Percentiles rank a stretch among this genome's conserved stretches.
Conservation (phyloP, 1,140 invertebrate genomes). For the Temnothorax longispinosus region DNA sequence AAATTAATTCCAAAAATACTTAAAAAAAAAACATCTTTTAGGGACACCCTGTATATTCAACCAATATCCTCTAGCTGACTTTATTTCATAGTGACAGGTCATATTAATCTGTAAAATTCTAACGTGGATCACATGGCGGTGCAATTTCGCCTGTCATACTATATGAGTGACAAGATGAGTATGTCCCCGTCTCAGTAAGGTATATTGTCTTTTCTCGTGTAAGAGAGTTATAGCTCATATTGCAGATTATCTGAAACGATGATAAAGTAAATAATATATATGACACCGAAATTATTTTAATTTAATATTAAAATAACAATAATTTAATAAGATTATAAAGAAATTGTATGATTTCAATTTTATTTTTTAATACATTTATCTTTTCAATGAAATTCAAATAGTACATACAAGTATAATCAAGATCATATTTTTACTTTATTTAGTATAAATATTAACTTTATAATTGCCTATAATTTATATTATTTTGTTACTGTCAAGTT, state of each 20-base stretch:
- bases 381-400: not conserved
- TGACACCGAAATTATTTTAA: not conserved
- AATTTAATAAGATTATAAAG: not conserved
- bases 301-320: conserved; percentile 6
- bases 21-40: not conserved
- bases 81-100: conserved; percentile 30
- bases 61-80: not conserved
- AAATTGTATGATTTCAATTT: not conserved
- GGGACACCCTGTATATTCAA: not conserved
- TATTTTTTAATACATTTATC: not conserved
- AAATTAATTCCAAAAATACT: not conserved
- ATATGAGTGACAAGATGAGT: conserved; percentile 28
- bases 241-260: conserved; percentile 22
- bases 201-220: not conserved
- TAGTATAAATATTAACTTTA: not conserved
- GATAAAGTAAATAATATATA: conserved; percentile 23
- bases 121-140: conserved; percentile 28
- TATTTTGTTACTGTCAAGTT: not conserved
- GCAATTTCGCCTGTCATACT: conserved; percentile 29
- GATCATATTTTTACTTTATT: not conserved
- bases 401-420: not conserved
- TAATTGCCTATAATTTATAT: not conserved
- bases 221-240: conserved; percentile 20
- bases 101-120: conserved; percentile 39
- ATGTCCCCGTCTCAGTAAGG: conserved; percentile 6